phyloP scores from a whole-genome alignment of 2,113 vertebrate species.

The Rhea pennata region DNA sequence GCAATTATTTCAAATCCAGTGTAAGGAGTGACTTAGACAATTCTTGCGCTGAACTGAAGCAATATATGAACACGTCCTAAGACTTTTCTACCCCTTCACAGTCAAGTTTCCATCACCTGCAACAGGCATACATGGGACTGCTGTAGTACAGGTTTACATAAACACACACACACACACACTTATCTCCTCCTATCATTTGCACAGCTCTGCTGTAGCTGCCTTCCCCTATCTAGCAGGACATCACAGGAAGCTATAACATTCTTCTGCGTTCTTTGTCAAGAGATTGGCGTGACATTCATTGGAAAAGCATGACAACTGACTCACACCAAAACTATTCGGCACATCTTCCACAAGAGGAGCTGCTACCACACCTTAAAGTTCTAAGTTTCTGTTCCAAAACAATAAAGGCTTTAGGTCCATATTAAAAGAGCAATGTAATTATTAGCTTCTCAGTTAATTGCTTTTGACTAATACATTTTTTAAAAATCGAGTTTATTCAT shows the following conservation, averaged over 20 bases:
- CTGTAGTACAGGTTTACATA: background rate
- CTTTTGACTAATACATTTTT: background rate
- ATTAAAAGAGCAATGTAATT: background rate
- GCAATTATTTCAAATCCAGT: background rate
- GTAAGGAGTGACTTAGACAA: background rate
- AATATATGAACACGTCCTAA: background rate
- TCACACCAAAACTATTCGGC: background rate
- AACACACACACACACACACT: background rate
- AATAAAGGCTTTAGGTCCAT: background rate
- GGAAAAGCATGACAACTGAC: background rate
- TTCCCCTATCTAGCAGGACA: background rate
- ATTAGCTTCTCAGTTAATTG: background rate
- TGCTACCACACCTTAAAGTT: background rate
- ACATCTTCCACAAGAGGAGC: background rate
- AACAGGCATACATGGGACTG: rapidly evolving
- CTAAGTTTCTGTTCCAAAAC: background rate
- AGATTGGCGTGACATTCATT: background rate
- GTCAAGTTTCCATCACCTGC: background rate
- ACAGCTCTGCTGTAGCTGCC: background rate
- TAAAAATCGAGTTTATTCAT: conserved; percentile 23
- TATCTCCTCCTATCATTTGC: background rate
- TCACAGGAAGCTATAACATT: background rate
- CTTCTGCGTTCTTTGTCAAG: background rate
- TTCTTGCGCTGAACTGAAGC: background rate
- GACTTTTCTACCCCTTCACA: background rate